Evolutionary conservation across 30 jellyfish, hydroid and myxozoan species (phyloP), one percentile per base, ranked within the genome.

Genomic region (Pelagia noctiluca): DNA sequence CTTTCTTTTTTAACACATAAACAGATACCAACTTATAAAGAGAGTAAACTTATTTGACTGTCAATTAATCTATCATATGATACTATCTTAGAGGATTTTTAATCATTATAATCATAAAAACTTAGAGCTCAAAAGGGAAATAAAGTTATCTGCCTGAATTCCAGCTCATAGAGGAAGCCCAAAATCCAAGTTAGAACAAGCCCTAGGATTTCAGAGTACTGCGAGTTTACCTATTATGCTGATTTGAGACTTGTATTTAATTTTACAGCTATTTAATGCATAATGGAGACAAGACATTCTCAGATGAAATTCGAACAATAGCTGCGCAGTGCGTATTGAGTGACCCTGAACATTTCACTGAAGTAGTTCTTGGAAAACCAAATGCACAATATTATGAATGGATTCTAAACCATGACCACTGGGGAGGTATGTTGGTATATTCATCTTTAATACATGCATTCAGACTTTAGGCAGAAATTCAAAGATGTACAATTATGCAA

Each of bases 351-450:
- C 70, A 90, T 0, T 93, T 78, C 38, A 93, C 75, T 77, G 96
- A 82, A 50, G 97, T 91, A 12, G 75, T 93, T 36, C 91, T 93
- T 35, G 98, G 96, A 36, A 93, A 76, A 47, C 50, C 94, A 18
- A 69, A 67, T 24, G 66, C 30, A 70, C 91, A 87, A 12, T 93
- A 93, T 57, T 93, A 97, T 46, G 70, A 71, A 7, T 93, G 98
- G 98, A 84, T 93, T 1, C 46, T 70, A 70, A 54, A 87, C 23
- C 75, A 76, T 5, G 69, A 49, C 42, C 90, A 86, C 70, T 93
- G 98, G 98, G 98, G 98, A 71, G 98, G 98, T 93, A 57, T 12
- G 84, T 37, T 60, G 24, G n/a, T n/a, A n/a, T n/a, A n/a, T n/a
- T 0, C 0, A 21, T 30, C 0, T 26, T 48, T 21, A 60, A 30